Evolutionary conservation across 2,888 invertebrate species (phyloP).

Genomic region (Sepiola atlantica): DNA sequence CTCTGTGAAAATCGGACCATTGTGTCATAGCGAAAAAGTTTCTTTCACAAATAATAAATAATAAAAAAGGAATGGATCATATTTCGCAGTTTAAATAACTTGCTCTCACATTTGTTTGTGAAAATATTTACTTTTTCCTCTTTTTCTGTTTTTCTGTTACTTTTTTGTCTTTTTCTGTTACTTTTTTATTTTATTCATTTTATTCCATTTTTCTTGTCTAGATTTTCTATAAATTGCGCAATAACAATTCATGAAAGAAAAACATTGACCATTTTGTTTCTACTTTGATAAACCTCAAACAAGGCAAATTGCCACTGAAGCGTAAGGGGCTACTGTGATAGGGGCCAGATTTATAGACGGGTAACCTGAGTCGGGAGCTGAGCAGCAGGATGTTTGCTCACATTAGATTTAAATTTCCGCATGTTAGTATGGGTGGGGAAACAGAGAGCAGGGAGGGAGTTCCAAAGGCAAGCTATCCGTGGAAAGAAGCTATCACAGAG

Average conservation of each 20-base stretch:
- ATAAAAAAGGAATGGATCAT: not conserved
- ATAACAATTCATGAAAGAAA: not conserved
- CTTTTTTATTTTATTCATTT: not conserved
- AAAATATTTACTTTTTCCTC: not conserved
- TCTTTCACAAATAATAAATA: not conserved
- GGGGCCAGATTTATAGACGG: too few relatives aligned
- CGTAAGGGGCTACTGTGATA: too few relatives aligned
- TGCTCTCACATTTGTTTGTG: not conserved
- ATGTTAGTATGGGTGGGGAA: too few relatives aligned
- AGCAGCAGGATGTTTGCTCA: too few relatives aligned
- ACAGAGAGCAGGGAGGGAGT: too few relatives aligned
- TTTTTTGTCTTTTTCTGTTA: not conserved
- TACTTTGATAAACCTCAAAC: too few relatives aligned
- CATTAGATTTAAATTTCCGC: too few relatives aligned
- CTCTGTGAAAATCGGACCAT: not conserved
- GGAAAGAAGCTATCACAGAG: too few relatives aligned
- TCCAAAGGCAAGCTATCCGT: too few relatives aligned
- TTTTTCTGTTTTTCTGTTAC: not conserved
- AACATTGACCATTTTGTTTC: not conserved
- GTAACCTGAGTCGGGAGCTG: too few relatives aligned
- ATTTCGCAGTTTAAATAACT: not conserved
- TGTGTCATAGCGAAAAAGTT: not conserved
- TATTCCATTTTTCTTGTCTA: not conserved
- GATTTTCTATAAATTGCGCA: not conserved
- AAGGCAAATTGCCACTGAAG: too few relatives aligned